These are phyloP conservation scores for Volucella zonaria DNA, from an alignment of 2,888 invertebrate species.

Conservation along the genomic window DNA sequence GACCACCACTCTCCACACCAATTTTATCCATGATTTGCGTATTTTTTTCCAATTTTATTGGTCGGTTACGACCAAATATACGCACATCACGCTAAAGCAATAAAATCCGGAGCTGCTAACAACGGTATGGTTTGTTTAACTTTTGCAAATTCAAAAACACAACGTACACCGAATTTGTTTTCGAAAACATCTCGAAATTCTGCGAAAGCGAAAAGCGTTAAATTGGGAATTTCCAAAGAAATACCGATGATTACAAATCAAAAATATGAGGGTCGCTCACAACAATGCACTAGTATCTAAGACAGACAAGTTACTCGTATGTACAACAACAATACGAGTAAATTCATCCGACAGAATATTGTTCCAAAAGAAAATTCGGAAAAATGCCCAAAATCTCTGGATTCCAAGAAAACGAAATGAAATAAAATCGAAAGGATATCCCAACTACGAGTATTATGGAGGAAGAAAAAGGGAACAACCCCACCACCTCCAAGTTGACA, in stretches of 20 bases:
- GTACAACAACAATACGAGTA: too few species aligned
- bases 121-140: constrained; percentile 19
- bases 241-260: neutral
- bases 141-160: constrained; percentile 3
- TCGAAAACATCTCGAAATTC: constrained; percentile 16
- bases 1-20: constrained; percentile 16
- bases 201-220: constrained; percentile 26
- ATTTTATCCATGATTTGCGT: constrained; percentile 5
- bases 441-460: neutral
- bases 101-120: constrained; percentile 47
- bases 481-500: constrained; percentile 42
- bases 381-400: neutral
- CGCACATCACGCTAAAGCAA: constrained; percentile 41
- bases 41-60: constrained; percentile 22
- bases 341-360: too few species aligned
- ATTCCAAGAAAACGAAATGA: neutral
- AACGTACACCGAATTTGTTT: neutral
- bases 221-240: constrained; percentile 43
- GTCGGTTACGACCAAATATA: constrained; percentile 39
- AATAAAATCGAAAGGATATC: constrained; percentile 64
- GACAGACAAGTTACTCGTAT: too few species aligned
- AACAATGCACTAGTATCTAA: too few species aligned
- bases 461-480: neutral
- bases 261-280: too few species aligned
- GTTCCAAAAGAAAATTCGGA: constrained; percentile 27